Evolutionary conservation across 2,797 vertebrate genomes (phyloP), one percentile per base, ranked within the genome.

Genomic region (Saxicola maurus): DNA sequence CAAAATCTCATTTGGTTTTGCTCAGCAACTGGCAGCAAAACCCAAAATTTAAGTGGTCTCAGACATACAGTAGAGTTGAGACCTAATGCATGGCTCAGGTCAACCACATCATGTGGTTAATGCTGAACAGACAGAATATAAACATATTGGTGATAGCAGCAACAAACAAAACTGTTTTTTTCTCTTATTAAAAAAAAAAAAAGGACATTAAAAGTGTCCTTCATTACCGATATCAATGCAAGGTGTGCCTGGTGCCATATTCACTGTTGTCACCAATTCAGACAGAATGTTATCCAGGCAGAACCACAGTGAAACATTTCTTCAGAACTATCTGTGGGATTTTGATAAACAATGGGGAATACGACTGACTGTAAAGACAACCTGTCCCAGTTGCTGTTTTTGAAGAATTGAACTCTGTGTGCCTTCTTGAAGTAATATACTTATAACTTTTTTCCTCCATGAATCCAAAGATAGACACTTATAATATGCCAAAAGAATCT

Each of bases 221-320:
- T 77, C 28, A 11, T 40, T 53, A 56, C 17, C 33, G 30, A 10
- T 24, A 71, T 6, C 17, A 66, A 79, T 13, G 10, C 8, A 64
- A 81, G 62, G 9, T 7, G 8, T 16, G 1, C 30, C 23, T 66
- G 21, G 10, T 60, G 37, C 18, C 13, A 33, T 65, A 68, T 25
- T 61, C 38, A 43, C 17, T 38, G 6, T 11, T 80, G 8, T 7
- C 24, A 67, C 7, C 3, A 91, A 30, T 8, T 5, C 9, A 1
- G 33, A 17, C 23, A 42, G 33, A 46, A 61, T 1, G 1, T 33
- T 31, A 49, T 0, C 1, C 7, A 43, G 8, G 6, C 27, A 68
- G 17, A 90, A 25, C 5, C 35, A 45, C 4, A 38, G 5, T 25
- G 11, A 37, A 25, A 30, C 1, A 12, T 57, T 93, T 67, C 38